phyloP scores from a whole-genome alignment of 2,888 invertebrate species.

The Galerucella calmariensis region DNA sequence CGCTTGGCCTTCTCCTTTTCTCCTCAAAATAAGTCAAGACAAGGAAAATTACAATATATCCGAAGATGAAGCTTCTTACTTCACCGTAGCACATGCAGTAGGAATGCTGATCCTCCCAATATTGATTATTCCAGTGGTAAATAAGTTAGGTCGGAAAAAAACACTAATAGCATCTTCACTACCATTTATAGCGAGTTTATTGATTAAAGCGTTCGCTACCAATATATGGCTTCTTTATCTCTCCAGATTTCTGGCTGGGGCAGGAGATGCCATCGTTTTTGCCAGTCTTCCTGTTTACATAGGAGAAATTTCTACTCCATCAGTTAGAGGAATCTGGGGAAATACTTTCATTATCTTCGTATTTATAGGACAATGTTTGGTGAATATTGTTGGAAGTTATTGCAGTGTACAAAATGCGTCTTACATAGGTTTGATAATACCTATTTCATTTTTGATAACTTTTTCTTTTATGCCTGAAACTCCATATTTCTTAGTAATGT shows the following conservation, averaged over 20 bases:
- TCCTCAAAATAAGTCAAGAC: constrained; percentile 55
- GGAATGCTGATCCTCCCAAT: constrained; percentile 43
- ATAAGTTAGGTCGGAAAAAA: constrained; percentile 55
- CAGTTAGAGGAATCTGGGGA: constrained; percentile 48
- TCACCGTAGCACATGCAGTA: constrained; percentile 55
- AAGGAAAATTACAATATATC: constrained; percentile 54
- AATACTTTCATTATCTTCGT: constrained; percentile 49
- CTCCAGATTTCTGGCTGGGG: constrained; percentile 49
- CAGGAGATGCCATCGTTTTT: constrained; percentile 47
- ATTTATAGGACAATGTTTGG: constrained; percentile 48
- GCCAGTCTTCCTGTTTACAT: constrained; percentile 48
- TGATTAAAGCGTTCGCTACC: constrained; percentile 11
- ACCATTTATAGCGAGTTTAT: constrained; percentile 36
- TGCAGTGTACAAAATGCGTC: constrained; percentile 67
- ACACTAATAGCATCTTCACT: constrained; percentile 50
- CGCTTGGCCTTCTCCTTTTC: constrained; percentile 59
- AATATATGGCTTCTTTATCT: constrained; percentile 49
- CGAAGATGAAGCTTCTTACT: constrained; percentile 57
- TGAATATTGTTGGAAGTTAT: constrained; percentile 69
- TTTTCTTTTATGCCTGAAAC: constrained; percentile 72
- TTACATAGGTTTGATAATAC: constrained; percentile 69
- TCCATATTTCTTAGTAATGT: constrained; percentile 51
- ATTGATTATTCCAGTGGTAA: constrained; percentile 40
- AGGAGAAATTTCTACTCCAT: constrained; percentile 48
- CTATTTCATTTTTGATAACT: constrained; percentile 68